A percentile compares a stretch with the other conserved stretches of the same genome.
Evolutionary conservation across 2,888 invertebrate genomes (phyloP).

Genomic region (Ophion slaviceki): DNA sequence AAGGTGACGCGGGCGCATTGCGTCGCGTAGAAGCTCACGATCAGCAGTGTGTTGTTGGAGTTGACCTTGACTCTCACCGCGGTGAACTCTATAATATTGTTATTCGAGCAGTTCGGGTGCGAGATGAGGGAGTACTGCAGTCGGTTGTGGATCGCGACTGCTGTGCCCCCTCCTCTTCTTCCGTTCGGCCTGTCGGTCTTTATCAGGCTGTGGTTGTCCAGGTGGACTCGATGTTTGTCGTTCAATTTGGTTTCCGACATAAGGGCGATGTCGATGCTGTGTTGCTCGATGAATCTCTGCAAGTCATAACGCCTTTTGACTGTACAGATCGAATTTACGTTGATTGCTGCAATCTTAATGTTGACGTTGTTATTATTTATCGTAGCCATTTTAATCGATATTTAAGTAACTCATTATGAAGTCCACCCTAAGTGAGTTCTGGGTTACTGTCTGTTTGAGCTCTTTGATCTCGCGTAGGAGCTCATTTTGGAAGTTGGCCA

Average conservation of each 20-base stretch:
- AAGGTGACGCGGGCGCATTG: constrained; percentile 27
- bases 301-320: constrained; percentile 39
- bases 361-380: neutral
- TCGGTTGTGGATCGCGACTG: constrained; percentile 25
- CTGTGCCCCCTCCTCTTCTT: constrained; percentile 46
- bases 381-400: neutral
- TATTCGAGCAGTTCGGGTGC: constrained; percentile 6
- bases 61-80: constrained; percentile 11
- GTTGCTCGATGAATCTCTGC: constrained; percentile 17
- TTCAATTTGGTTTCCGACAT: too few species aligned
- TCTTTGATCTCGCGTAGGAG: neutral
- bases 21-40: constrained; percentile 43
- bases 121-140: constrained; percentile 14
- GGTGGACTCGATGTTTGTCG: too few species aligned
- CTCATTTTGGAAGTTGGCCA: constrained; percentile 10
- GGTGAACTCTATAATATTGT: constrained; percentile 43
- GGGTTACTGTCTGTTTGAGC: neutral
- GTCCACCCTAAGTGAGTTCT: constrained; percentile 4
- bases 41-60: neutral
- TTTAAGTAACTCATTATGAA: constrained; percentile 7
- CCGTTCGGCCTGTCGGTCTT: constrained; percentile 32
- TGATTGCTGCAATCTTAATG: constrained; percentile 31
- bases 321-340: constrained; percentile 35
- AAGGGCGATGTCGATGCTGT: neutral
- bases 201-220: constrained; percentile 10